A percentile compares a stretch with the other conserved stretches of the same genome.
Conservation (phyloP, 2,888 invertebrate genomes). For the Macrosoma leucophasiata region DNA sequence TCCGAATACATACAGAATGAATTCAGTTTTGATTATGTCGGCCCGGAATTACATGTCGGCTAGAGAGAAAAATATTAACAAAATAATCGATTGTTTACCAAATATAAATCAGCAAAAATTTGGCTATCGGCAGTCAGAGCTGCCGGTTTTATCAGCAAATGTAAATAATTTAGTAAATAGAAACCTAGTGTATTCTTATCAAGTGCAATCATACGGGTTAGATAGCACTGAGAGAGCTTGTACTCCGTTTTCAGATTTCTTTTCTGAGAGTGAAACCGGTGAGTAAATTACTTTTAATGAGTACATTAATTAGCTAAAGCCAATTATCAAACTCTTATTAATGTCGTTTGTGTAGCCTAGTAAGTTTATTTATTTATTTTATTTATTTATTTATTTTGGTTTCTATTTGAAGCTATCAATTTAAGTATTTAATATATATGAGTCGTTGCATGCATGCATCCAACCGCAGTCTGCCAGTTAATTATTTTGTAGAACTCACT, state of each 20-base stretch:
- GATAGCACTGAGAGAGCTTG: conserved; percentile 50
- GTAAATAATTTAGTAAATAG: conserved; percentile 48
- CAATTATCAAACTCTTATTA: too few relatives aligned
- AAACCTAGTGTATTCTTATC: conserved; percentile 54
- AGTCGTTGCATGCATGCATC: too few relatives aligned
- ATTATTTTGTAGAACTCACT: too few relatives aligned
- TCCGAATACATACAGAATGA: conserved; percentile 5
- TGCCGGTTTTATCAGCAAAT: conserved; percentile 54
- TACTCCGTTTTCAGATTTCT: conserved; percentile 65
- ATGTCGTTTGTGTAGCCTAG: too few relatives aligned
- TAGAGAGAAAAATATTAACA: conserved; percentile 55
- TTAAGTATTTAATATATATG: too few relatives aligned
- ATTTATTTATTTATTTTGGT: too few relatives aligned
- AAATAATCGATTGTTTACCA: conserved; percentile 59
- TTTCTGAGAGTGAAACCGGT: conserved; percentile 67
- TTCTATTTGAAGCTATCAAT: too few relatives aligned
- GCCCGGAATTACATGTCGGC: conserved; percentile 61
- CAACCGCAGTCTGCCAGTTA: too few relatives aligned
- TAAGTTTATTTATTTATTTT: too few relatives aligned
- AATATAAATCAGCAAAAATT: conserved; percentile 56
- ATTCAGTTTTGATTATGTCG: conserved; percentile 51
- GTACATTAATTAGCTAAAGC: too few relatives aligned
- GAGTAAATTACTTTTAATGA: conserved; percentile 13
- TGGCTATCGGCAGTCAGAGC: conserved; percentile 42
- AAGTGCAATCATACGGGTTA: conserved; percentile 40